phyloP scores from a whole-genome alignment of 1,140 invertebrate genomes.

The Mya arenaria region DNA sequence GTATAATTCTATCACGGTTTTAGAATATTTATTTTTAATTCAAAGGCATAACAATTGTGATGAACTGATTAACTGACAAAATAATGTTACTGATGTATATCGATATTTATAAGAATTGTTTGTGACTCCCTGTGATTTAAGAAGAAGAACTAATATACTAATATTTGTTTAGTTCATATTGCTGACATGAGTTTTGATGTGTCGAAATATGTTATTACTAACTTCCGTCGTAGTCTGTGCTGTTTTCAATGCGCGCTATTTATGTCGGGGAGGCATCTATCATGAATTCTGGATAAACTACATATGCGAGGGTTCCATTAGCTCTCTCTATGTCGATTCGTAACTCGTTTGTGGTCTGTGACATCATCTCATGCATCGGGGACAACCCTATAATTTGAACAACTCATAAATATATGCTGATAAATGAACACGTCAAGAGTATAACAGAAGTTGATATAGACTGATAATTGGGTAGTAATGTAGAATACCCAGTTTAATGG shows the following conservation, averaged over 20 bases:
- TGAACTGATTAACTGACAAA: too few species aligned
- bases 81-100: too few species aligned
- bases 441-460: neutral
- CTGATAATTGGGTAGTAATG: neutral
- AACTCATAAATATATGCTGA: neutral
- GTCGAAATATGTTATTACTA: too few species aligned
- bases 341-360: neutral
- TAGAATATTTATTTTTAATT: too few species aligned
- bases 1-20: too few species aligned
- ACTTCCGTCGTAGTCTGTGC: neutral
- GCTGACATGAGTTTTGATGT: too few species aligned
- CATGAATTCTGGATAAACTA: neutral
- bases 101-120: too few species aligned
- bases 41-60: too few species aligned
- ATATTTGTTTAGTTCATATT: too few species aligned
- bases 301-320: slow-evolving; percentile 1
- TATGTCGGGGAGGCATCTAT: neutral
- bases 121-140: too few species aligned
- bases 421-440: neutral
- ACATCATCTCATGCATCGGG: neutral
- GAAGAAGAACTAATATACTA: too few species aligned
- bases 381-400: neutral
- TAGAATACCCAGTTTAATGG: too few species aligned
- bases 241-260: neutral
- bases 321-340: slow-evolving; percentile 16